Evolutionary conservation across 1,140 invertebrate species (phyloP), one percentile per base, ranked within the genome.

Genomic region (Magallana gigas): DNA sequence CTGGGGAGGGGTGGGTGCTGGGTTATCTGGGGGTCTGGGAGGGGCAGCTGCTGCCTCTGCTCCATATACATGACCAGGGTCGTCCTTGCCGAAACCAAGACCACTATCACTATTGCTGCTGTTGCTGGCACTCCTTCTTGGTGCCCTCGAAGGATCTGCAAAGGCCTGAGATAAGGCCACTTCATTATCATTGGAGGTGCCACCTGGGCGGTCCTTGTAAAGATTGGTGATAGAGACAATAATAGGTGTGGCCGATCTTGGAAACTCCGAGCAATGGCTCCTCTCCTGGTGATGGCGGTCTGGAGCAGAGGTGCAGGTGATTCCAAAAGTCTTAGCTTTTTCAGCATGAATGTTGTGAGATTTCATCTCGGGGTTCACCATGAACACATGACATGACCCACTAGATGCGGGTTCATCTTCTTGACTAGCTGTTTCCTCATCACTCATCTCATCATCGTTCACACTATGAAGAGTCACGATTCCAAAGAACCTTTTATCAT

Each of bases 21-120:
- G 87, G 82, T 85, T 87, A 23, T 87, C 87, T 83, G 82, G 48
- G 18, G 80, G 48, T 60, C 58, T 62, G n/a, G 58, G n/a, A 2
- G 14, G n/a, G 1, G 14, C 56, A 23, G 62, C 82, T 48, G 57
- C 83, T 56, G 6, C 83, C 62, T 16, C 86, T 56, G 48, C 57
- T 83, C 57, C 82, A 76, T 97, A 95, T 90, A 98, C 98, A 83
- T 97, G 95, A 81, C 88, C 84, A 62, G 96, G 96, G 89, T 99
- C 97, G 92, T 98, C 98, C 89, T 97, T 96, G 4, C 91, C 88
- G 92, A 98, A 98, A 0, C 98, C 98, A 85, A 99, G 98, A 0
- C 98, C 98, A 18, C 98, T 99, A 94, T 99, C 98, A 91, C 97
- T 98, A 93, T 99, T 99, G 89, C 97, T 98, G 0, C 97, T 98